phyloP scores from a whole-genome alignment of 2,113 vertebrate genomes.

The Brachyhypopomus occidentalis region DNA sequence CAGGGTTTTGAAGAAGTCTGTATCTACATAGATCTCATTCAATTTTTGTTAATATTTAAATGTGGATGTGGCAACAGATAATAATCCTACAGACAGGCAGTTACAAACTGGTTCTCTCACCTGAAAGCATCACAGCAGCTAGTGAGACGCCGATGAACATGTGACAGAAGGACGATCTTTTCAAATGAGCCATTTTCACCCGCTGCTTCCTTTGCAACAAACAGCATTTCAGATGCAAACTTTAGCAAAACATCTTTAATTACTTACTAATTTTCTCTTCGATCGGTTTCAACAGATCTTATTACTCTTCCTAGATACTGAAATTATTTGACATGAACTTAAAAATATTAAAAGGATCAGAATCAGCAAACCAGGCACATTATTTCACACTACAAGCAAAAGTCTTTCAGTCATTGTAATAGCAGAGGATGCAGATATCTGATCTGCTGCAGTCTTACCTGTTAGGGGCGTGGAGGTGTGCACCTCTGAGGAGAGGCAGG shows the following conservation, averaged over 20 bases:
- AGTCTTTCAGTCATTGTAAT: too few relatives aligned
- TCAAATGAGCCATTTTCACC: constrained; percentile 65
- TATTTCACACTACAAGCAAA: too few relatives aligned
- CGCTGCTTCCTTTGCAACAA: constrained; percentile 42
- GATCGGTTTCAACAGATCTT: neutral
- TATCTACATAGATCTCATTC: too few relatives aligned
- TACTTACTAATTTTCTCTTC: neutral
- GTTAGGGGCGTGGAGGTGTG: constrained; percentile 7
- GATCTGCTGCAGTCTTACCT: constrained; percentile 48
- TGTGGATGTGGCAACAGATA: too few relatives aligned
- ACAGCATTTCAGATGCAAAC: neutral
- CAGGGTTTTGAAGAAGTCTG: too few relatives aligned
- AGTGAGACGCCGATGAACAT: constrained; percentile 60
- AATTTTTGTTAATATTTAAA: too few relatives aligned
- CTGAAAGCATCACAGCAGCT: constrained; percentile 67
- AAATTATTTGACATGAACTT: neutral
- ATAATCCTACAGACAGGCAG: neutral
- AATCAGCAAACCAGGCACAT: too few relatives aligned
- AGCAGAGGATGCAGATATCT: neutral
- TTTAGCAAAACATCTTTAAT: constrained; percentile 8
- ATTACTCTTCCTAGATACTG: neutral
- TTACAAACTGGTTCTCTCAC: constrained; percentile 59
- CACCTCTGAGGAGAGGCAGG: constrained; percentile 27
- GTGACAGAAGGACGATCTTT: constrained; percentile 53
- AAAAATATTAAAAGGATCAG: too few relatives aligned